Base-by-base conservation (phyloP, 1,140 invertebrate species). In the Drosophila equinoxialis region DNA sequence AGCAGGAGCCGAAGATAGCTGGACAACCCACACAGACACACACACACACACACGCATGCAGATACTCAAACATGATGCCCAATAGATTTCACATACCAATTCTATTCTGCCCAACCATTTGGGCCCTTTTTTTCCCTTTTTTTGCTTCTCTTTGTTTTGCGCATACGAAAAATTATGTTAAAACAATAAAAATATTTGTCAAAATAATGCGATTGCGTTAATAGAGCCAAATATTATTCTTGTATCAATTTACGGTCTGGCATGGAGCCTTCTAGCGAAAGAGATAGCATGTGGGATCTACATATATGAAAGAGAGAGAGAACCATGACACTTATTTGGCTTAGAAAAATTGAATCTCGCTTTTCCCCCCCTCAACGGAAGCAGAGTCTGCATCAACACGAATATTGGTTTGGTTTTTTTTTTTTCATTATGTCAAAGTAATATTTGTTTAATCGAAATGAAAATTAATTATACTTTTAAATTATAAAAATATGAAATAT, bases 151-250 rank as follows among this genome's bases (percentile, higher is more conserved):
- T 39, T 35, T 48, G 39, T 58, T 86, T 39, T 39, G 10, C 82
- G 80, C 84, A 83, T 89, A 61, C 80, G 77, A 90, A 84, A 90
- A 89, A 89, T 89, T 89, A 89, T 89, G 84, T 89, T 89, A 89
- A 89, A 75, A 84, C 84, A 89, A 89, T 89, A 89, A 69, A 89
- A 89, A 89, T 89, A 89, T 89, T 89, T 89, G 85, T 89, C 84
- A 89, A 89, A 90, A 90, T 89, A 89, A 89, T 89, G 84, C 84
- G 84, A 89, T 89, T 89, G 84, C 85, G 85, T 77, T 90, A 89
- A 89, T 89, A 89, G 84, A 89, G 85, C 74, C 85, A 89, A 89
- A 89, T 89, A 89, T 89, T 89, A 90, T 89, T 89, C 41, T 89
- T 89, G 84, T 81, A 89, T 89, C 84, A 89, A 89, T 89, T 59